phyloP scores from a whole-genome alignment of 2,888 invertebrate genomes.

The Venusia cambrica region DNA sequence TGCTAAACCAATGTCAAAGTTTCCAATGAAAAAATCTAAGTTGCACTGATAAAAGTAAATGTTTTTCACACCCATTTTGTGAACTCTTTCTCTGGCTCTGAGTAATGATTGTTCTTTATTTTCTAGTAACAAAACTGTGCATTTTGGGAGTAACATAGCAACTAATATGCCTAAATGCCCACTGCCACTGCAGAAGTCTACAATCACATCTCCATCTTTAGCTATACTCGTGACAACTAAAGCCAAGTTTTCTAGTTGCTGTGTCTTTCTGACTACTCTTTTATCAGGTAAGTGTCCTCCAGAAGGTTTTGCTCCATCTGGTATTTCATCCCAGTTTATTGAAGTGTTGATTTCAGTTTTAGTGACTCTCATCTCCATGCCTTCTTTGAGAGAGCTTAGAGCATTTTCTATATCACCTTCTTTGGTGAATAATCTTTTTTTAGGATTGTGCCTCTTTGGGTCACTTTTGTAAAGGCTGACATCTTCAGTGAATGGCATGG shows the following conservation, averaged over 20 bases:
- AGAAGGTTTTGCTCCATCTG: constrained; percentile 87
- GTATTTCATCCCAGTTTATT: constrained; percentile 87
- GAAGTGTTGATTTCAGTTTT: constrained; percentile 42
- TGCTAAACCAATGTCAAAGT: constrained; percentile 92
- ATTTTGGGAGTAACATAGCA: constrained; percentile 89
- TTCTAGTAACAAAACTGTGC: constrained; percentile 91
- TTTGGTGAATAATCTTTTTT: constrained; percentile 87
- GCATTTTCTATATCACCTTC: constrained; percentile 87
- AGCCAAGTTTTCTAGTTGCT: constrained; percentile 92
- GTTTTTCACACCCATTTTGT: constrained; percentile 85
- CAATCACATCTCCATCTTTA: constrained; percentile 85
- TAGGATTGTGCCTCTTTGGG: constrained; percentile 87
- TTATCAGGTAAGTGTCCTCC: constrained; percentile 89
- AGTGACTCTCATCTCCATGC: constrained; percentile 61
- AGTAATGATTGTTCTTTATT: constrained; percentile 93
- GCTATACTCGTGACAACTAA: constrained; percentile 88
- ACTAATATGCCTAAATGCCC: constrained; percentile 95
- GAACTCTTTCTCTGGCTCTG: constrained; percentile 86
- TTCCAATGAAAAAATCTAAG: constrained; percentile 91
- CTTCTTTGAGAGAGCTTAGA: constrained; percentile 61
- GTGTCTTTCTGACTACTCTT: constrained; percentile 88
- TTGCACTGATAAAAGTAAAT: constrained; percentile 92
- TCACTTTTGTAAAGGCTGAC: constrained; percentile 90
- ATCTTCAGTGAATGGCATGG: constrained; percentile 74
- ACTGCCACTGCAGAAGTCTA: constrained; percentile 97